These are phyloP conservation scores for Sebastes itinus DNA, from an alignment of 2,797 vertebrate genomes.

Conservation along the genomic window DNA sequence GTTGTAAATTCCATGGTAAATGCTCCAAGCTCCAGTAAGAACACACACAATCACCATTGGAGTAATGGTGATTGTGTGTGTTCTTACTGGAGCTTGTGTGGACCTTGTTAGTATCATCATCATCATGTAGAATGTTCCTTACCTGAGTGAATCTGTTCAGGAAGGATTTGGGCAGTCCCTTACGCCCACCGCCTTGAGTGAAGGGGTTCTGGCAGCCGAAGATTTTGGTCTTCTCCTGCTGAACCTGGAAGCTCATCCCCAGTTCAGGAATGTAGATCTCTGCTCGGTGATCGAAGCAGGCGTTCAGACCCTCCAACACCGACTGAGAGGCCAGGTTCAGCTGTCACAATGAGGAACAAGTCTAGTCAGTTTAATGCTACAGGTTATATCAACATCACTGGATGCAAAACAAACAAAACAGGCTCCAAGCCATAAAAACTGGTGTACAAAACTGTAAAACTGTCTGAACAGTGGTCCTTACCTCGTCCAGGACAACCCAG, in stretches of 20 bases:
- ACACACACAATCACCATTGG: too few relatives aligned
- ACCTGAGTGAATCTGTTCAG: slow-evolving; percentile 98
- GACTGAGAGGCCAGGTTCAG: slow-evolving; percentile 98
- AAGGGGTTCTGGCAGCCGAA: slow-evolving; percentile 98
- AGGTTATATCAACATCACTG: background rate
- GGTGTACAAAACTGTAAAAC: background rate
- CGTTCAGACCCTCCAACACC: slow-evolving; percentile 95
- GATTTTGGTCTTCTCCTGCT: slow-evolving; percentile 94
- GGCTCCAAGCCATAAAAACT: background rate
- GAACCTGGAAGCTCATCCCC: slow-evolving; percentile 94
- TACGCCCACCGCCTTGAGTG: slow-evolving; percentile 95
- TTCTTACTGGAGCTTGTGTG: too few relatives aligned
- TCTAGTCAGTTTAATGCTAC: background rate
- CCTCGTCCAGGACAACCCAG: slow-evolving; percentile 98
- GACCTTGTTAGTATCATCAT: too few relatives aligned
- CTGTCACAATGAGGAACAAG: slow-evolving; percentile 65
- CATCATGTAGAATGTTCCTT: slow-evolving; percentile 4
- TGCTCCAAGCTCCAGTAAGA: too few relatives aligned
- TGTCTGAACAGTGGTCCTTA: slow-evolving; percentile 3
- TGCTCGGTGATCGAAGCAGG: slow-evolving; percentile 96
- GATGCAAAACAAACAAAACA: background rate
- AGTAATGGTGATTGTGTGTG: too few relatives aligned
- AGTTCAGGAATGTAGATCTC: slow-evolving; percentile 95
- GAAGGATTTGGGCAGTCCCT: slow-evolving; percentile 96
- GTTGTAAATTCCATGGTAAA: too few relatives aligned